Conservation (phyloP, 2,888 invertebrate species). For the Eurytoma californica region DNA sequence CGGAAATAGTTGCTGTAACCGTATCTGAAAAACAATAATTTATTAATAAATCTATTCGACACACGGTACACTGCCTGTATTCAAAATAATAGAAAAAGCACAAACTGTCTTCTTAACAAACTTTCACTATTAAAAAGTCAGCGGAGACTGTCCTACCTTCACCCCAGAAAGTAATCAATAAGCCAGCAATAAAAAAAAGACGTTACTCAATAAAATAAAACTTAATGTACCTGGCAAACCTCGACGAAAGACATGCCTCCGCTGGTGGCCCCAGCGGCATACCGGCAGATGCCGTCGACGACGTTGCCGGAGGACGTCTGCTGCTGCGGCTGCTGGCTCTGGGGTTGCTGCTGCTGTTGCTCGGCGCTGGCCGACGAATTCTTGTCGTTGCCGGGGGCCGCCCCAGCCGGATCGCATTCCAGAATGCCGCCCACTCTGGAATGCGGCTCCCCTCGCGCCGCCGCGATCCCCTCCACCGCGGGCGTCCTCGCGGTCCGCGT, state of each 20-base stretch:
- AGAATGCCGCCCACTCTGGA: slow-evolving; percentile 74
- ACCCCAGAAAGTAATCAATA: too few relatives aligned
- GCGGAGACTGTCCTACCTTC: too few relatives aligned
- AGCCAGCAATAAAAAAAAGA: not conserved
- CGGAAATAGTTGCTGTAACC: slow-evolving; percentile 71
- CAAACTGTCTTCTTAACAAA: too few relatives aligned
- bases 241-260: slow-evolving; percentile 72
- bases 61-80: too few relatives aligned
- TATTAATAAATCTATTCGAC: not conserved
- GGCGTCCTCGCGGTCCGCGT: slow-evolving; percentile 52
- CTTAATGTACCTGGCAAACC: slow-evolving; percentile 69
- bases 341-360: slow-evolving; percentile 31
- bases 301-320: slow-evolving; percentile 55
- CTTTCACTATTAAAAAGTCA: too few relatives aligned
- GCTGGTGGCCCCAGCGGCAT: slow-evolving; percentile 68
- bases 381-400: slow-evolving; percentile 42
- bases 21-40: slow-evolving; percentile 64
- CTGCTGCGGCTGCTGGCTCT: slow-evolving; percentile 53
- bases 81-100: too few relatives aligned
- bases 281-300: slow-evolving; percentile 70
- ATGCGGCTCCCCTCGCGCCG: slow-evolving; percentile 66
- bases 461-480: slow-evolving; percentile 59
- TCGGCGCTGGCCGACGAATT: slow-evolving; percentile 14
- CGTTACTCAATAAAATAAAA: not conserved
- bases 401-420: slow-evolving; percentile 71